These are phyloP conservation scores for Theristicus caerulescens DNA, from an alignment of 2,113 vertebrate species.

Conservation along the genomic window DNA sequence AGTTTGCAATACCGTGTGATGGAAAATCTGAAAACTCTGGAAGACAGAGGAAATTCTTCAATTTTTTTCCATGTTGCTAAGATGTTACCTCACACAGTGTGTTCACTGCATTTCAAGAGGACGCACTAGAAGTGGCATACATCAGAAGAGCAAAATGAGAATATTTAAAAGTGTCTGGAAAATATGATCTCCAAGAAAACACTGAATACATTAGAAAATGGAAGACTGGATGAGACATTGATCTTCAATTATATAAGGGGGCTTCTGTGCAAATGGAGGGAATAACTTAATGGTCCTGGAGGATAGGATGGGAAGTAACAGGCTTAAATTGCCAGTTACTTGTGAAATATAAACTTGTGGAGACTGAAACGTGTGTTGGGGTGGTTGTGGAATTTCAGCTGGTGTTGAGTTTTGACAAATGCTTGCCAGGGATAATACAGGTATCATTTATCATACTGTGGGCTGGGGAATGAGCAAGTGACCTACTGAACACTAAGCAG, in stretches of 20 bases:
- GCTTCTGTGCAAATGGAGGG: not conserved
- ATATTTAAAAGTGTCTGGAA: not conserved
- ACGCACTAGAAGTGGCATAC: not conserved
- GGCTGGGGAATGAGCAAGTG: not conserved
- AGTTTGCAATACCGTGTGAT: not conserved
- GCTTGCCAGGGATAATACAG: not conserved
- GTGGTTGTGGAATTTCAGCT: not conserved
- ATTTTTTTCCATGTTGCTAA: not conserved
- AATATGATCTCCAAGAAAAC: not conserved
- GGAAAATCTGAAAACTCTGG: not conserved
- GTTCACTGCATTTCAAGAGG: not conserved
- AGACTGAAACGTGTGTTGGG: not conserved
- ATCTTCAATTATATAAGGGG: not conserved
- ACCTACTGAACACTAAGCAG: not conserved
- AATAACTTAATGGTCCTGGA: not conserved
- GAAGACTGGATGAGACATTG: not conserved
- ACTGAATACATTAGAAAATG: not conserved
- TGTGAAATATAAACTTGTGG: not conserved
- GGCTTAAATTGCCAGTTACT: not conserved
- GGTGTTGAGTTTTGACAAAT: not conserved
- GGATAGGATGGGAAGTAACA: not conserved
- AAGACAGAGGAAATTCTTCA: not conserved
- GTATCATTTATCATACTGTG: not conserved
- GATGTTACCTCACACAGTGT: not conserved
- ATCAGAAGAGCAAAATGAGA: not conserved